A percentile compares a stretch with the other conserved stretches of the same genome.
Evolutionary conservation across 1,140 invertebrate genomes (phyloP).

Genomic region (Sycobia sp.): DNA sequence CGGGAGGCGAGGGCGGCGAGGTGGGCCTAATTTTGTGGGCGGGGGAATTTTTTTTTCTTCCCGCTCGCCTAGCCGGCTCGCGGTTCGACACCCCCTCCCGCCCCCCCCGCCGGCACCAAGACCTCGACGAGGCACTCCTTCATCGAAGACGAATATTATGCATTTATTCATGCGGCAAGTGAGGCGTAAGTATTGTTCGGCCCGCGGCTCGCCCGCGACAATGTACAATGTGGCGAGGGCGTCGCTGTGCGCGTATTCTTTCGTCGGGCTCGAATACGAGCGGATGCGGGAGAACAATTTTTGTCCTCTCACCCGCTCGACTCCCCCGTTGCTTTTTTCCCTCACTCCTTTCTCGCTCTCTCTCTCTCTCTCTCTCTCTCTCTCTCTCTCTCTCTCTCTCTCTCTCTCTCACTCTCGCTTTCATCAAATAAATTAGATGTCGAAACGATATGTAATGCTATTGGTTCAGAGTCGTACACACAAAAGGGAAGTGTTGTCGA

Average conservation of each 20-base stretch:
- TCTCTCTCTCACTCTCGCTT: too few relatives aligned
- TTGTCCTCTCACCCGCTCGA: neutral
- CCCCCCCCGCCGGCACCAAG: too few relatives aligned
- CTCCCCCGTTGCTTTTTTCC: too few relatives aligned
- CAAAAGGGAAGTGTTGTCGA: too few relatives aligned
- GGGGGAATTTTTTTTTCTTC: conserved; percentile 27
- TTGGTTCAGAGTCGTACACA: too few relatives aligned
- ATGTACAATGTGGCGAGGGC: conserved; percentile 50
- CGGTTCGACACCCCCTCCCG: too few relatives aligned
- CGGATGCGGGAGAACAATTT: conserved; percentile 11
- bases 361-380: too few relatives aligned
- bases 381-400: too few relatives aligned
- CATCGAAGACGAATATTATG: conserved; percentile 47
- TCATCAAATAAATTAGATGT: conserved; percentile 21
- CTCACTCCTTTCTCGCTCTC: too few relatives aligned
- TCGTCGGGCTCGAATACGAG: conserved; percentile 32
- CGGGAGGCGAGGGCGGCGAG: neutral
- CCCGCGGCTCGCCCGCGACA: conserved; percentile 39
- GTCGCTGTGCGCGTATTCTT: conserved; percentile 43
- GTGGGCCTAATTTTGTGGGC: conserved; percentile 38
- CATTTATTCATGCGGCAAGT: conserved; percentile 52
- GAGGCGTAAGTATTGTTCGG: conserved; percentile 51
- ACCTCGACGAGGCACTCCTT: conserved; percentile 50
- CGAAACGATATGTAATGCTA: conserved; percentile 32
- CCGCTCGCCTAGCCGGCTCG: too few relatives aligned